These are phyloP conservation scores for Vanacampus margaritifer DNA, from an alignment of 2,113 vertebrate species.

Conservation along the genomic window DNA sequence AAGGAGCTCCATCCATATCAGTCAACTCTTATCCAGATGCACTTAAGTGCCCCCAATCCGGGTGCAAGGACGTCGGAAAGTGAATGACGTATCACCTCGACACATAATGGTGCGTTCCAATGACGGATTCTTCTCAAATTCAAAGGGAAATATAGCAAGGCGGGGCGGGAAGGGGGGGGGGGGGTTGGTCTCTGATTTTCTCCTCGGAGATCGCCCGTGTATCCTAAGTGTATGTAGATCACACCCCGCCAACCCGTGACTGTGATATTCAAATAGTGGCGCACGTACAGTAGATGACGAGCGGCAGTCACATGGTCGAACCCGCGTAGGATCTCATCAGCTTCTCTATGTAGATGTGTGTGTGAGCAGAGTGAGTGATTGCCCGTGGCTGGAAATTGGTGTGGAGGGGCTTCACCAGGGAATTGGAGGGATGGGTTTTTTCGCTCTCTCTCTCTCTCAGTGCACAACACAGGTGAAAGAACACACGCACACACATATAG, in stretches of 20 bases:
- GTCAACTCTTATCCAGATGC: slow-evolving; percentile 36
- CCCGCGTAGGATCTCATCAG: slow-evolving; percentile 76
- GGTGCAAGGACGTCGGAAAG: slow-evolving; percentile 62
- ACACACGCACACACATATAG: slow-evolving; percentile 21
- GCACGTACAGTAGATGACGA: slow-evolving; percentile 67
- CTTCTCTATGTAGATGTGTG: slow-evolving; percentile 75
- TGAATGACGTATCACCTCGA: slow-evolving; percentile 61
- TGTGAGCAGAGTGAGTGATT: slow-evolving; percentile 79
- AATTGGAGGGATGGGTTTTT: slow-evolving; percentile 67
- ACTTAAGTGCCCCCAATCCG: slow-evolving; percentile 38
- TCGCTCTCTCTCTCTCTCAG: slow-evolving; percentile 42
- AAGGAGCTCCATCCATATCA: slow-evolving; percentile 46
- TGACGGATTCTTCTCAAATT: slow-evolving; percentile 56
- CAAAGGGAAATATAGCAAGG: slow-evolving; percentile 53
- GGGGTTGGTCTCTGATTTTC: slow-evolving; percentile 58
- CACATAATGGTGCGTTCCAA: slow-evolving; percentile 60
- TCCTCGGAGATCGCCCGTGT: slow-evolving; percentile 65
- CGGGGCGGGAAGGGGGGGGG: slow-evolving; percentile 10
- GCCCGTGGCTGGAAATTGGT: slow-evolving; percentile 77
- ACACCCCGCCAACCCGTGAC: slow-evolving; percentile 29
- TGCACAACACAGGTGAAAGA: slow-evolving; percentile 32
- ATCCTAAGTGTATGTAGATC: slow-evolving; percentile 68
- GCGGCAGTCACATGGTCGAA: slow-evolving; percentile 66
- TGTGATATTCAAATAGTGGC: slow-evolving; percentile 52
- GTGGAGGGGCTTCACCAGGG: slow-evolving; percentile 74